Evolutionary conservation across 2,888 invertebrate genomes (phyloP), one percentile per base, ranked within the genome.

Genomic region (Caenorhabditis panamensis): DNA sequence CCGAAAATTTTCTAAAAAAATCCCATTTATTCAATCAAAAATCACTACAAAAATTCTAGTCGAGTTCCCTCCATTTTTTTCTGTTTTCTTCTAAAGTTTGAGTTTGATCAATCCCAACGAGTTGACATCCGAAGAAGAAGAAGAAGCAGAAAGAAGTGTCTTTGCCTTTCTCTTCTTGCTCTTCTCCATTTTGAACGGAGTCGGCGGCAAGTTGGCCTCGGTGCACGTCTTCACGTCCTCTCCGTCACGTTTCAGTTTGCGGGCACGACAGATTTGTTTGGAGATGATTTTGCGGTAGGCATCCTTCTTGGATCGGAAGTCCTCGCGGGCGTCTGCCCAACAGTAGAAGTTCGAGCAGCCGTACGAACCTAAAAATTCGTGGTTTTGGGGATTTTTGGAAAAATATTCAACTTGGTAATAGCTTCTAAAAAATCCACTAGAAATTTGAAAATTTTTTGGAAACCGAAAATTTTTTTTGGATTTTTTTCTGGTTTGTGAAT

Each of bases 301-400:
- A 8, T 31, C 53, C 31, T 79, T 79, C n/a, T 63, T 58, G 9
- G 58, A 41, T 2, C 59, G 51, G 36, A 59, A 73, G n/a, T 41
- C 47, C 18, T 24, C 58, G 0, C 36, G 31, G 13, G 73, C 67
- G n/a, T 79, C 73, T 5, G 68, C 63, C 79, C 79, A 79, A 20
- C 79, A 79, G n/a, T 69, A 51, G 36, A 73, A 79, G 51, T 79
- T 79, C 26, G 73, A 68, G 53, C 79, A 79, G 11, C 79, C 79
- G 41, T 73, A 79, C 2, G 79, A 79, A 4, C 79, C 76, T 76
- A 37, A 16, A 76, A 44, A 53, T 0, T 31, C 9, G 31, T 6
- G 4, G 4, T 31, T 18, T 41, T 4, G 11, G 13, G 11, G 11
- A 16, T 22, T 24, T 47, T 18, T 3, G 20, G 18, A 22, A 9